Evolutionary conservation across 2,888 invertebrate genomes (phyloP), one percentile per base, ranked within the genome.

Genomic region (Cremastinae sp.): DNA sequence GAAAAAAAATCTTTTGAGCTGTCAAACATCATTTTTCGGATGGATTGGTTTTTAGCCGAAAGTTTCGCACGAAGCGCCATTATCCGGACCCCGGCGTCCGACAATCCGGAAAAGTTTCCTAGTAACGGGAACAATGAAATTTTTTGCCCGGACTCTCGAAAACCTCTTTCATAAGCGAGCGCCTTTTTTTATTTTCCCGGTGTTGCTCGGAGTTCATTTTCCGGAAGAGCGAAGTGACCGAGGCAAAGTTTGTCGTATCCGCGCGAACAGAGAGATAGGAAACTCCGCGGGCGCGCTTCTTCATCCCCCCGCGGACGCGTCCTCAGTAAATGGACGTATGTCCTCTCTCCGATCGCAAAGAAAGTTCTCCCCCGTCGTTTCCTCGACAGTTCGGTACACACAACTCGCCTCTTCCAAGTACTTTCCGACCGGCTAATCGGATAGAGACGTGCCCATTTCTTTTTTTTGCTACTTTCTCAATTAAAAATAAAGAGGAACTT

Each of bases 151-250:
- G 16, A n/a, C 36, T 4, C 56, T 38, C 49, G 43, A 74, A 47
- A 56, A 47, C 16, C 49, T 18, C 28, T 34, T n/a, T 34, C 28
- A 69, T 34, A 22, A 22, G 12, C 28, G 38, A 58, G 14, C 53
- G 58, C 20, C 34, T 53, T 9, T 47, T 10, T 56, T 61, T 5
- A 41, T 53, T 14, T 47, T 51, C 12, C 43, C 49, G 38, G 38
- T 43, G 41, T 51, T 20, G 43, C 51, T 22, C 54, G 20, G 20
- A 62, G 59, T 75, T 54, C 51, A 75, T 65, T 75, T 65, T 75
- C 53, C 75, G 22, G 53, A 61, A 66, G 65, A 65, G 61, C 61
- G 20, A 54, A 75, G 65, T 61, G 66, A 66, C 65, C 65, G 12
- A 45, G 59, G 10, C 14, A 70, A 71, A 75, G 66, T 75, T 71